Evolutionary conservation across 2,113 vertebrate genomes (phyloP).

Genomic region (Petromus typicus): DNA sequence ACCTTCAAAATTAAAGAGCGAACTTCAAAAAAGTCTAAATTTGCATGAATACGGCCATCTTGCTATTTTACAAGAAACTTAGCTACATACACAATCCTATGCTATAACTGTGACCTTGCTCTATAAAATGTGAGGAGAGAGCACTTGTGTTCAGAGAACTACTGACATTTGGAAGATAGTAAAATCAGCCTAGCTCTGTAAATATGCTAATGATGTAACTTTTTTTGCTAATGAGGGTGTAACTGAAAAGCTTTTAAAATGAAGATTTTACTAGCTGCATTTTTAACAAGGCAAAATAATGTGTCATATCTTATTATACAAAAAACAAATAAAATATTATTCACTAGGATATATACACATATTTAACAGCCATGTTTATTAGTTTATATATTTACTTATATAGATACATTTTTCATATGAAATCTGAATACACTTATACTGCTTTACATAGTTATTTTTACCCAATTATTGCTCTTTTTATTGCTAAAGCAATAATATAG

Average conservation of each 20-base stretch:
- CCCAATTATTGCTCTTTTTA: slow-evolving; percentile 31
- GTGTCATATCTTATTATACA: neutral
- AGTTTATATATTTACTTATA: neutral
- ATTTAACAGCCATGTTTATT: neutral
- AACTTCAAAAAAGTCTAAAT: slow-evolving; percentile 63
- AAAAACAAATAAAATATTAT: slow-evolving; percentile 38
- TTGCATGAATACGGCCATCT: slow-evolving; percentile 67
- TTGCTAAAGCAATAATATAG: slow-evolving; percentile 18
- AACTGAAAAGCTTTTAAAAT: slow-evolving; percentile 51
- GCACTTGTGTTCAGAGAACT: slow-evolving; percentile 37
- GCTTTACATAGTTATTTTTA: neutral
- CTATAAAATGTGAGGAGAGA: slow-evolving; percentile 47
- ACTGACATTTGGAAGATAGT: slow-evolving; percentile 52
- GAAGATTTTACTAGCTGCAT: neutral
- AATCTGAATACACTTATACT: neutral
- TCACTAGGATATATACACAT: neutral
- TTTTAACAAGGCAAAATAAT: neutral
- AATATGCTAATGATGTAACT: slow-evolving; percentile 22
- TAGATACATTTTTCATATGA: neutral
- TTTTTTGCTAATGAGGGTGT: neutral
- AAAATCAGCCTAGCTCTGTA: slow-evolving; percentile 24
- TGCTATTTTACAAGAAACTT: slow-evolving; percentile 61
- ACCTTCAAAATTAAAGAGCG: slow-evolving; percentile 64
- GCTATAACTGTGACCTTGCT: slow-evolving; percentile 13
- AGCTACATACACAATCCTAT: neutral